Percentiles rank a stretch among this genome's conserved stretches.
Conservation (phyloP, 2,797 vertebrate species). For the Anguilla anguilla region DNA sequence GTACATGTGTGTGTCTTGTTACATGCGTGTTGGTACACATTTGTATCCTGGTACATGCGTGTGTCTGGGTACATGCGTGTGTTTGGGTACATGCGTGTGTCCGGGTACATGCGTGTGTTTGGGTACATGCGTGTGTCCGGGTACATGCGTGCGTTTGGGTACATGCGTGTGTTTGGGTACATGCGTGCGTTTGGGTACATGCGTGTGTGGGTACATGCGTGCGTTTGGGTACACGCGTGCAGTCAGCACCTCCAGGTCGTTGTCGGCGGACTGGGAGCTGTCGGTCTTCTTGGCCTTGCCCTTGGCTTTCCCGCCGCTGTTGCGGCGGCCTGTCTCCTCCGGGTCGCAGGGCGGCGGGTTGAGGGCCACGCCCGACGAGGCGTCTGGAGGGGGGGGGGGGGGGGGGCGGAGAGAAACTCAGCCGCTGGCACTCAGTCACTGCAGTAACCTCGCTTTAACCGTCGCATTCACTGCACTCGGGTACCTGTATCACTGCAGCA, state of each 20-base stretch:
- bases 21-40: no score
- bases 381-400: conserved; percentile 59
- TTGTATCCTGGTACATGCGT: no score
- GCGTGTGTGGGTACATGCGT: neutral
- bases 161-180: no score
- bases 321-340: conserved; percentile 87
- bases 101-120: no score
- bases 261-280: conserved; percentile 78
- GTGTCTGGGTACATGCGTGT: no score
- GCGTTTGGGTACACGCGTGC: no score
- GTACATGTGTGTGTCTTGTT: no score
- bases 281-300: conserved; percentile 90
- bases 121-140: no score
- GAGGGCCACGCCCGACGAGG: conserved; percentile 55
- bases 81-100: no score
- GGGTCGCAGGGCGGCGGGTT: conserved; percentile 80
- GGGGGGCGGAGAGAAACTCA: neutral
- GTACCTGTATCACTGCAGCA: conserved; percentile 72
- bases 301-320: conserved; percentile 86
- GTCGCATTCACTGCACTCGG: neutral
- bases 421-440: neutral
- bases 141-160: no score
- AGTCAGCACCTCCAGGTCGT: conserved; percentile 84
- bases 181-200: no score
- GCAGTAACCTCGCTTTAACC: neutral